Conservation (phyloP, 2,888 invertebrate genomes). For the Megaustenia siamemsis region DNA sequence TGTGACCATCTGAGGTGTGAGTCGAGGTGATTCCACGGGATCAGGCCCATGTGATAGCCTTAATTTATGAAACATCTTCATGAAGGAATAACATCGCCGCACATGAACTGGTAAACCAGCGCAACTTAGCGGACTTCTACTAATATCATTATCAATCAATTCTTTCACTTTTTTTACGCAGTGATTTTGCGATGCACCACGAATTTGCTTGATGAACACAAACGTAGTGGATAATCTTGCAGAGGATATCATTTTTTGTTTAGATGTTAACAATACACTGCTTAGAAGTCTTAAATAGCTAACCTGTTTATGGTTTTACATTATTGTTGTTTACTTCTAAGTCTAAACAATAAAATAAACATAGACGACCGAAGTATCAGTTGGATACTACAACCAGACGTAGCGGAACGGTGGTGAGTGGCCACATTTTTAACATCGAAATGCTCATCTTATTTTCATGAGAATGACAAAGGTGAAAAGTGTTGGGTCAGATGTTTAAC, state of each 20-base stretch:
- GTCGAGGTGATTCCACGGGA: constrained; percentile 66
- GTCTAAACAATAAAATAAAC: no score
- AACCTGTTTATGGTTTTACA: no score
- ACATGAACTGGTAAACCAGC: constrained; percentile 8
- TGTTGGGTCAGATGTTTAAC: no score
- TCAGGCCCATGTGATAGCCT: constrained; percentile 58
- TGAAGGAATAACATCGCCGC: constrained; percentile 37
- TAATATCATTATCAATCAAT: not conserved
- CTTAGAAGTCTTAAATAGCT: no score
- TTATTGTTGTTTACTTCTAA: not conserved
- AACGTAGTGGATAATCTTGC: not conserved
- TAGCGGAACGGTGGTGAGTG: no score
- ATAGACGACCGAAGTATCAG: no score
- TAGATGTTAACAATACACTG: not conserved
- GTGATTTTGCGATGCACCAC: not conserved
- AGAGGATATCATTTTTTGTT: constrained; percentile 35
- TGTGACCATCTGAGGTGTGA: constrained; percentile 77
- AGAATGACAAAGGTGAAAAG: no score
- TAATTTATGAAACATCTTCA: constrained; percentile 51
- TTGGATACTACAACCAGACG: no score
- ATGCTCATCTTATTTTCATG: no score
- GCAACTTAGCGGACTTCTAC: not conserved
- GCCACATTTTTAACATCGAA: no score
- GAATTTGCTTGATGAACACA: not conserved
- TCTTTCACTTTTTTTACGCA: not conserved